Base-by-base conservation (phyloP, 1,140 invertebrate genomes). In the Meloidogyne hapla region DNA sequence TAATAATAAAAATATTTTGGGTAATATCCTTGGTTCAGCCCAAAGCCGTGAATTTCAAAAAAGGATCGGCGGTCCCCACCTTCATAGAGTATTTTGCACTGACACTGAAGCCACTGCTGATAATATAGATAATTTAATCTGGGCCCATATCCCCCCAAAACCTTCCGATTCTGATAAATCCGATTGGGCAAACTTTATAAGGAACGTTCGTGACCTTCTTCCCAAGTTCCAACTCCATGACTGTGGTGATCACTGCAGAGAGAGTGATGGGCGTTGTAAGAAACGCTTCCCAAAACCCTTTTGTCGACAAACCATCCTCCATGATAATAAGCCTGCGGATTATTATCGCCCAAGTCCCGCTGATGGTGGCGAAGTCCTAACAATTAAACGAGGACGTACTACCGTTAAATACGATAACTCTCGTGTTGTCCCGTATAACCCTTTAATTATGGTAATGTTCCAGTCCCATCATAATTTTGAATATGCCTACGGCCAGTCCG, bases 371-470 rank as follows among this genome's bases (percentile, higher is more conserved):
- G 33, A 25, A 28, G 12, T 26, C 4, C n/a, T 42, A 18, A 21
- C 4, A 33, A 38, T 71, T 15, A 25, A 25, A n/a, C 18, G 25
- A 2, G 40, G 40, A 42, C 40, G 2, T 10, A 12, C 40, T 12
- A 42, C 40, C 42, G 6, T 56, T 12, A 63, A 61, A 42, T 71
- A 71, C 45, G 42, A 61, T 23, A 71, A 56, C 25, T 71, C 69
- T 10, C 69, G 33, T 10, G 42, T 71, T 45, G 69, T 71, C 28
- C 69, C 69, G n/a, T 71, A 71, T 62, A 71, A 71, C 25, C 69
- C 69, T 10, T 71, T 61, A 15, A 28, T 71, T 2, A 10, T 71
- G 23, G 8, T 71, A 18, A 38, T 33, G 38, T 71, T 61, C 42
- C 69, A 45, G 21, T 48, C 63, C 15, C 69, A 70, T 23, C 69